Evolutionary conservation across 2,888 invertebrate species (phyloP), one percentile per base, ranked within the genome.

Genomic region (Macrophya annulata): DNA sequence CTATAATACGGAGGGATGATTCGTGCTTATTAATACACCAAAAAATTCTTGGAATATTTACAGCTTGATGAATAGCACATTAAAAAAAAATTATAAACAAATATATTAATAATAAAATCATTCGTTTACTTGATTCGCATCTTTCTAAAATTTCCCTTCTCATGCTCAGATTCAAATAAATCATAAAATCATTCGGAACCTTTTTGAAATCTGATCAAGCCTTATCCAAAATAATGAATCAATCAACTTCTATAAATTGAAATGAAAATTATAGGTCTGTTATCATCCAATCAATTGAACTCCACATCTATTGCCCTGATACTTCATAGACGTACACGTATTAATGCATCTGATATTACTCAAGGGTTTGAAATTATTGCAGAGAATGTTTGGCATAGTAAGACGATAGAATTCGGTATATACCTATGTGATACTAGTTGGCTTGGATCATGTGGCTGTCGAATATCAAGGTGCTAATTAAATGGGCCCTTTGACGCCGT

Each of bases 381-480:
- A 25, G 17, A 37, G 37, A 6, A 37, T 15, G 17, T 15, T 68
- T 15, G 12, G 68, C 68, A 68, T 17, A 68, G 68, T 37, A 17
- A 31, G 15, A 12, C 37, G 68, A 5, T 31, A 68, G 31, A 17
- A 5, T 21, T 17, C 4, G 68, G 8, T 6, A 45, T 48, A 17
- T 10, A 25, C 37, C 31, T 25, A 77, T 15, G 8, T n/a, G 77
- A n/a, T 77, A 77, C n/a, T 37, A 37, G 77, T 55, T 25, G 25
- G 51, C 17, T 25, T 43, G 31, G 55, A 48, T 77, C 43, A 40
- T 12, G 21, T 10, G 59, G 21, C 37, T 12, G 21, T 62, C 62
- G 81, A 81, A 83, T 83, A 83, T 62, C 37, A n/a, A 68, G 83
- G 68, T 83, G 71, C 83, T 83, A 71, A 83, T 83, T 83, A 83